Evolutionary conservation across 2,888 invertebrate species (phyloP).

Genomic region (Melanchra persicariae): DNA sequence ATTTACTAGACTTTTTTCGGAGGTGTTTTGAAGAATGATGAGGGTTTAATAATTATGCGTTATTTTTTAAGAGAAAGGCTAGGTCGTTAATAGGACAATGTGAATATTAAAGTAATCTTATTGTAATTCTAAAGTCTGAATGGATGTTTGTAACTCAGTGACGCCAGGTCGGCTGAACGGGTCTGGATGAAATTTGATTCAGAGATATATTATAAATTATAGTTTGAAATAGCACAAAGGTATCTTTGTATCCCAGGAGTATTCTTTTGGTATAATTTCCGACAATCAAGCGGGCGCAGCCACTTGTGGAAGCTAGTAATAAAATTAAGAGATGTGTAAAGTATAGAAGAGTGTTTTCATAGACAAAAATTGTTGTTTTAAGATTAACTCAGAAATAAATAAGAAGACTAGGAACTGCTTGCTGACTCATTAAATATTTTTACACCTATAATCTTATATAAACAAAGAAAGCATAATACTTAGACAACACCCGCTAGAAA

Average conservation of each 20-base stretch:
- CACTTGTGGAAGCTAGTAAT: no score
- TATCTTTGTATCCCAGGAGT: no score
- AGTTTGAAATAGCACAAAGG: no score
- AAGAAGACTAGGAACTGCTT: background rate
- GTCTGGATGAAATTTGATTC: no score
- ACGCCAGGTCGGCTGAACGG: no score
- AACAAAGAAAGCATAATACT: conserved; percentile 15
- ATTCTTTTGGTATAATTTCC: no score
- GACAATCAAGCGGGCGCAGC: no score
- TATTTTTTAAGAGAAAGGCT: background rate
- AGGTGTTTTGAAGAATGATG: conserved; percentile 11
- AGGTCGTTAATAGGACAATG: background rate
- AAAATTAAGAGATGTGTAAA: no score
- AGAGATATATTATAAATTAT: no score
- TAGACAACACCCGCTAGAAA: background rate
- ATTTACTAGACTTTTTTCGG: conserved; percentile 8
- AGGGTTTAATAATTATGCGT: background rate
- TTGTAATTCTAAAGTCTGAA: no score
- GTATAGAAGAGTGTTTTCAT: background rate
- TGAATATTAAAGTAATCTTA: no score
- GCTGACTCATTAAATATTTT: conserved; percentile 11
- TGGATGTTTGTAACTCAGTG: no score
- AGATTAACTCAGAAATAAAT: background rate
- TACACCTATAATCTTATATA: background rate
- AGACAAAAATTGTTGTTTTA: background rate